phyloP scores from a whole-genome alignment of 1,140 invertebrate genomes.

The Arion vulgaris region DNA sequence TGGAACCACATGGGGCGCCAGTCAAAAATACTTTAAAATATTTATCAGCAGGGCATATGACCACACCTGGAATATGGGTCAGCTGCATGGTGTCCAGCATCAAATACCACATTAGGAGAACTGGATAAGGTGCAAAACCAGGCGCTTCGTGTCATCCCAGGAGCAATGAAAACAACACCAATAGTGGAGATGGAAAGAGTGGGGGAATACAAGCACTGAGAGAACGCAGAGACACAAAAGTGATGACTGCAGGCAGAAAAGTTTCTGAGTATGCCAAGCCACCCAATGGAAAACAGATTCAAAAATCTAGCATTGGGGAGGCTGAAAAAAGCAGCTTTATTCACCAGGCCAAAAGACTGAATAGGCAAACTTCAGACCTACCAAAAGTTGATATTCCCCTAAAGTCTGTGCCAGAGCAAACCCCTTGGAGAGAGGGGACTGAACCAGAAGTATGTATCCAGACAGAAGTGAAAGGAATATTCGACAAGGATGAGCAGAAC shows the following conservation, averaged over 20 bases:
- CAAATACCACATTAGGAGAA: no score
- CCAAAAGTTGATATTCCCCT: not conserved
- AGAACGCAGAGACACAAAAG: no score
- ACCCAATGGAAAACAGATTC: not conserved
- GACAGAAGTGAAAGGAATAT: constrained; percentile 1
- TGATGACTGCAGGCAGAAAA: not conserved
- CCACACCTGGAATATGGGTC: no score
- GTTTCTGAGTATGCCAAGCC: not conserved
- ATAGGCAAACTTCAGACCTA: not conserved
- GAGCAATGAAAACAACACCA: no score
- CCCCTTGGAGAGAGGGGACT: not conserved
- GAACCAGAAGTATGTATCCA: not conserved
- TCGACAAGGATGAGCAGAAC: not conserved
- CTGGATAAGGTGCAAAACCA: no score
- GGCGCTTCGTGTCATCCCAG: no score
- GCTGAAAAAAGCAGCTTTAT: not conserved
- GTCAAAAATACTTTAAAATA: no score
- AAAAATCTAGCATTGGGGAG: not conserved
- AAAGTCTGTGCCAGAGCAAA: not conserved
- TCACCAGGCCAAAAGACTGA: not conserved
- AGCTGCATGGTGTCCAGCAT: no score
- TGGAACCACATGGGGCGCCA: no score
- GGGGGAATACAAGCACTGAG: no score
- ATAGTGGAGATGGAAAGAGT: no score
- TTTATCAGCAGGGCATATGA: no score